Percentiles rank a stretch among this genome's conserved stretches.
Evolutionary conservation across 2,113 vertebrate genomes (phyloP).

Genomic region (Panthera tigris): DNA sequence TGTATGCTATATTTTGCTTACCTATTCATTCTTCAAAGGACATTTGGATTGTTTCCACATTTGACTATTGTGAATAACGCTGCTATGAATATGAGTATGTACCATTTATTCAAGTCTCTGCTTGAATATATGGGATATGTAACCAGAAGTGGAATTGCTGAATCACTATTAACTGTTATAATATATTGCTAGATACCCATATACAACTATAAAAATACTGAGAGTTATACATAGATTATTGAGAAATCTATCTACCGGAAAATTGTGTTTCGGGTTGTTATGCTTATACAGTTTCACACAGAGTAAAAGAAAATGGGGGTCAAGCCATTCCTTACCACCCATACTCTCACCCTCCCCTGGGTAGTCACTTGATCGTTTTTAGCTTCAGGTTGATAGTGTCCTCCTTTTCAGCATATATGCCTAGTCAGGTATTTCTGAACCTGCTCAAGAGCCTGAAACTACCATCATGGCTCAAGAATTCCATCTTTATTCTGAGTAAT

Average conservation of each 20-base stretch:
- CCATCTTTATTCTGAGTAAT: background rate
- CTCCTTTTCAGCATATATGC: accelerated
- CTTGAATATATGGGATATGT: background rate
- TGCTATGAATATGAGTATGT: background rate
- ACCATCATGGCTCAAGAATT: background rate
- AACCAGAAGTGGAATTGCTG: background rate
- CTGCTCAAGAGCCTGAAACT: background rate
- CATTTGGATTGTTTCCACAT: background rate
- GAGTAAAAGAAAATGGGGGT: background rate
- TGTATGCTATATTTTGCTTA: background rate
- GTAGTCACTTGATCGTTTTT: too few relatives aligned
- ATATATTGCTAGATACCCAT: background rate
- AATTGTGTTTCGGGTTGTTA: background rate
- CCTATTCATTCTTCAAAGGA: background rate
- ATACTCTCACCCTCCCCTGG: background rate
- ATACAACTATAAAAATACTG: background rate
- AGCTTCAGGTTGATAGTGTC: background rate
- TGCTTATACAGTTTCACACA: background rate
- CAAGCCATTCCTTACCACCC: background rate
- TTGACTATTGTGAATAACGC: background rate
- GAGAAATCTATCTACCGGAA: background rate
- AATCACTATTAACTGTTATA: background rate
- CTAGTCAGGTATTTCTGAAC: too few relatives aligned
- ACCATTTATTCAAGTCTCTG: background rate
- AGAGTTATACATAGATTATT: background rate